Base-by-base conservation (phyloP, 92 coral and sea anemone species). In the Bergia puertoricense region DNA sequence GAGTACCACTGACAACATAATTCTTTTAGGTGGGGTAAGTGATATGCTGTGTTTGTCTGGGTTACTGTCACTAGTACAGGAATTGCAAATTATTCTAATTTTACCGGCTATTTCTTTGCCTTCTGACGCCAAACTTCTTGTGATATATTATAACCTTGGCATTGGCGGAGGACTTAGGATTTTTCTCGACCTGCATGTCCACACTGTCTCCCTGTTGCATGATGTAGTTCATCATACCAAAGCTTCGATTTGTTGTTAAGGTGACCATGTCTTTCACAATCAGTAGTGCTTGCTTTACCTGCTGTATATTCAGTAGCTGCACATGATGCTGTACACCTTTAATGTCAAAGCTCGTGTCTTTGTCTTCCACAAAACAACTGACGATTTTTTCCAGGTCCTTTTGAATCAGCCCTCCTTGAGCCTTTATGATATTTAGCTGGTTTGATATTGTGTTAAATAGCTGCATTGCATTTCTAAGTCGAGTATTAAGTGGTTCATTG, bases 181-280 rank as follows among this genome's bases (percentile, higher is more conserved):
- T 91, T 74, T 96, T 97, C 14, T 89, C 82, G 13, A 97, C 99
- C 48, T 91, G 93, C 90, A 94, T 86, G 46, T 97, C 99, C 59
- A 97, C 99, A 38, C 93, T 96, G 89, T 95, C 97, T 0, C 99
- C 99, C 85, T 97, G 99, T 46, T 93, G 96, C 73, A 94, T 86
- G 80, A 97, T 97, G 39, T 95, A 97, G 50, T 97, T 92, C 93
- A 94, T 97, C 85, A 97, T 79, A 20, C 95, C 93, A 89, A 88
- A 81, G 76, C 98, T 93, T 22, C 95, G 96, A 1, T 90, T 88
- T 8, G 82, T 78, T 9, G 94, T 93, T 37, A 92, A 81, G 57
- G 88, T 46, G 11, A 95, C 89, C 82, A 96, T 94, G 85, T 93
- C 97, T 90, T 97, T 91, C 41, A 97, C 96, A 79, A 97, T 94